A percentile compares a stretch with the other conserved stretches of the same genome.
phyloP scores from a whole-genome alignment of 2,113 vertebrate genomes.

The Corythaeola cristata region DNA sequence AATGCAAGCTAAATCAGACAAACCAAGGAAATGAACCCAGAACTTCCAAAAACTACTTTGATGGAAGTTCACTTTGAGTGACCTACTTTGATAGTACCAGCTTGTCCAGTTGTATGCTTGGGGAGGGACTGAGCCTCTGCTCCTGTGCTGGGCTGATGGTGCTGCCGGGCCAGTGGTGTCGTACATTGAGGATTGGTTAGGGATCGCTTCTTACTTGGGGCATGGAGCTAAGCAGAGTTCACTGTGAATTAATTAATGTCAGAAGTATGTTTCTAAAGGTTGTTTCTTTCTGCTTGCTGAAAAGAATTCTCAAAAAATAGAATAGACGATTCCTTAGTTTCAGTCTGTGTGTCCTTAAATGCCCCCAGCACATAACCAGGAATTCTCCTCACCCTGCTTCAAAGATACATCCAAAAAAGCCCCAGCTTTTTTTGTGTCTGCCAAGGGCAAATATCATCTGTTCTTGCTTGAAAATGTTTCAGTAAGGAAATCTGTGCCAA shows the following conservation, averaged over 20 bases:
- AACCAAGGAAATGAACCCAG: not conserved
- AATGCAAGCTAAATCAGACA: not conserved
- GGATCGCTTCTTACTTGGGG: not conserved
- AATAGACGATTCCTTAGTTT: not conserved
- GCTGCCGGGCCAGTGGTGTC: not conserved
- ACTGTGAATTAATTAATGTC: not conserved
- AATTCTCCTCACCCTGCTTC: not conserved
- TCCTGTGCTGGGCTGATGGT: not conserved
- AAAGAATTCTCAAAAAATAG: not conserved
- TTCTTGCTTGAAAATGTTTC: not conserved
- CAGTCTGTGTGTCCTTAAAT: not conserved
- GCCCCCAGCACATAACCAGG: not conserved
- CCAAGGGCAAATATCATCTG: not conserved
- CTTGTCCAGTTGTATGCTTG: not conserved
- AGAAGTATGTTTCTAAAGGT: not conserved
- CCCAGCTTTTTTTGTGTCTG: not conserved
- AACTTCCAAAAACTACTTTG: not conserved
- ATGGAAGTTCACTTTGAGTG: not conserved
- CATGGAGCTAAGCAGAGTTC: accelerated
- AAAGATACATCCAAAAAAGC: not conserved
- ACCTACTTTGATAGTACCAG: not conserved
- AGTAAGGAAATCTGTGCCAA: not conserved
- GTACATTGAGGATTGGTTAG: not conserved
- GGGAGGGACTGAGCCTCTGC: not conserved
- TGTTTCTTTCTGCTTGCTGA: not conserved